phyloP scores from a whole-genome alignment of 2,113 vertebrate genomes.

The Callaeas wilsoni region DNA sequence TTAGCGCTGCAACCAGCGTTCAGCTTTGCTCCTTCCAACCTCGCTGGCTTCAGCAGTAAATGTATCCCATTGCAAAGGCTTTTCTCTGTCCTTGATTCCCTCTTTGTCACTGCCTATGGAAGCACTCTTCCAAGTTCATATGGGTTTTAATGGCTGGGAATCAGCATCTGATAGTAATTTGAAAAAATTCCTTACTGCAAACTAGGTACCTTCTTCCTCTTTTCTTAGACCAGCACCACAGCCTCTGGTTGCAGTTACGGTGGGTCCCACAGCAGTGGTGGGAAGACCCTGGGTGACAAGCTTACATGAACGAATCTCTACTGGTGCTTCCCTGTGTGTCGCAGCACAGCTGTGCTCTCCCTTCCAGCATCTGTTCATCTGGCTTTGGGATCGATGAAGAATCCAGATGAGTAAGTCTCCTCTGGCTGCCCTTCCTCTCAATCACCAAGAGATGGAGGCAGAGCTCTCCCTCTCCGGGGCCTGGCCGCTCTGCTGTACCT shows the following conservation, averaged over 20 bases:
- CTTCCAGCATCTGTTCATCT: not conserved
- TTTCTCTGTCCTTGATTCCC: not conserved
- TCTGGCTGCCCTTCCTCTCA: not conserved
- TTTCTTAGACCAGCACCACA: not conserved
- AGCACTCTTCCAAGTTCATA: not conserved
- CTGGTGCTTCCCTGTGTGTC: fast-evolving
- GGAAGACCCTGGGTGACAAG: not conserved
- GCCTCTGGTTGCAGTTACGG: not conserved
- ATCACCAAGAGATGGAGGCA: conserved; percentile 44
- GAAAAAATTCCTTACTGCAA: not conserved
- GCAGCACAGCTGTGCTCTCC: not conserved
- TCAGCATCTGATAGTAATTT: not conserved
- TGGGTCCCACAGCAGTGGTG: not conserved
- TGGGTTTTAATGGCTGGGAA: not conserved
- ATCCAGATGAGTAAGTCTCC: not conserved
- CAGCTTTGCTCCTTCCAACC: not conserved
- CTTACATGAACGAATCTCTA: not conserved
- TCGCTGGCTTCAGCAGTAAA: not conserved
- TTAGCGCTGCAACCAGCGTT: not conserved
- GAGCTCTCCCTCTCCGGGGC: not conserved
- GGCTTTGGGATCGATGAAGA: not conserved
- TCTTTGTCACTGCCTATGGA: not conserved
- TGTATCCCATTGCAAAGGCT: not conserved
- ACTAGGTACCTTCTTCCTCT: not conserved
- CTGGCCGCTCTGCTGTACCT: not conserved